Base-by-base conservation (phyloP, 2,888 invertebrate genomes). In the Lasioglossum calceatum region DNA sequence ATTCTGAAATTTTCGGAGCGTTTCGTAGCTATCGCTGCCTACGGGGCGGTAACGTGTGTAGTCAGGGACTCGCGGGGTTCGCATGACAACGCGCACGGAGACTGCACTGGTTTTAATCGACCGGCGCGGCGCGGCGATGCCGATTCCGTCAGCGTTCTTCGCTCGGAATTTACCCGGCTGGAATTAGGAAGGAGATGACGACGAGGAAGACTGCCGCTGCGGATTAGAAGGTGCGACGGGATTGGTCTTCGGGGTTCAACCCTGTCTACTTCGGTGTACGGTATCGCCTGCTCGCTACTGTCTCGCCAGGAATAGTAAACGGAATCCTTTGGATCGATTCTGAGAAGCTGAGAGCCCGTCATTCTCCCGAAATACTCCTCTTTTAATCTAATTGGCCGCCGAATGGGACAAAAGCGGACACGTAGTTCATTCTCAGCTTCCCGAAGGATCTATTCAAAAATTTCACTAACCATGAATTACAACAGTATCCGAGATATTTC, bases 81-180 rank as follows among this genome's bases (percentile, higher is more conserved):
- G 92, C 92, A 91, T 92, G 89, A 88, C 93, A 93, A 93, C 92
- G 86, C 84, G 87, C 89, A 87, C 79, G 86, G 87, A 84, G 87
- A 86, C 82, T 83, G 85, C 84, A 87, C 90, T 88, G 80, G 77
- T 87, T 89, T 90, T 90, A 82, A 92, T 90, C 89, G 87, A 64
- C 70, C 27, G 27, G 27, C 27, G 27, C 27, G 27, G 27, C 27
- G 27, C 84, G 71, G 83, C 83, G 77, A 76, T 71, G 81, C 77
- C 81, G 81, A 84, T 87, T 79, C 79, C 79, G 75, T 27, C 54
- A 44, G 54, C 80, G 74, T 82, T 64, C 67, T 54, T 64, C 70
- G 75, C 58, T 76, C 75, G 72, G 64, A 8, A 77, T 79, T 80
- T 84, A 84, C 80, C 36, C 70, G 64, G 16, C 50, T 78, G 70